Evolutionary conservation across 2,113 vertebrate species (phyloP), one percentile per base, ranked within the genome.

Genomic region (Caranx melampygus): DNA sequence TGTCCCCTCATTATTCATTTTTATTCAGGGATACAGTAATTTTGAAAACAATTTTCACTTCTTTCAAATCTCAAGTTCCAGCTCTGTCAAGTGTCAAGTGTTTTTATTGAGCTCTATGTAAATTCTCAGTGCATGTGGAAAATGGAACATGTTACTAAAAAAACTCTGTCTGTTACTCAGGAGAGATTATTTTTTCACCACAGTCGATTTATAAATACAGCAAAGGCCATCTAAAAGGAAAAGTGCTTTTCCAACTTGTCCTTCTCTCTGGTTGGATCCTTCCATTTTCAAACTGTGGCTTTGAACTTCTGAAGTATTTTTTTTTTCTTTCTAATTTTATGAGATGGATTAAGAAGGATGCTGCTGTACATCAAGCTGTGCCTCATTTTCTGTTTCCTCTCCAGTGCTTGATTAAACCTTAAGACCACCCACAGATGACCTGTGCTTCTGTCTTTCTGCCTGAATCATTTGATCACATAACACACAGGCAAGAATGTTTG

Each of bases 371-470:
- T 54, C 40, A 75, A 60, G 9, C 21, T 66, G 37, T 58, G 14
- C 37, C n/a, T 11, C 6, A 55, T 68, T 64, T 62, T 72, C 72
- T 59, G 26, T 26, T 65, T 75, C 63, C 13, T 74, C 21, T 75
- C 54, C 31, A 33, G 34, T 70, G 54, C 33, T 75, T 69, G 61
- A 83, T 85, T 72, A 79, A 81, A 75, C 37, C 6, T 33, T 5
- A 13, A 64, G 40, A 72, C 69, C 77, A 57, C 52, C 26, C 34
- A 47, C 61, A 61, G 42, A 54, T 57, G 73, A 42, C 72, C 62
- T 7, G 0, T n/a, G 49, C 15, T 35, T 21, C 57, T 69, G 33
- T 52, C n/a, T 59, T 26, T 4, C n/a, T 6, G 14, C 40, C 65
- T 45, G 26, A 68, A 54, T 72, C 2, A 42, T 72, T 44, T 45